phyloP scores from a whole-genome alignment of 2,113 vertebrate genomes.

The Neopipo cinnamomea region DNA sequence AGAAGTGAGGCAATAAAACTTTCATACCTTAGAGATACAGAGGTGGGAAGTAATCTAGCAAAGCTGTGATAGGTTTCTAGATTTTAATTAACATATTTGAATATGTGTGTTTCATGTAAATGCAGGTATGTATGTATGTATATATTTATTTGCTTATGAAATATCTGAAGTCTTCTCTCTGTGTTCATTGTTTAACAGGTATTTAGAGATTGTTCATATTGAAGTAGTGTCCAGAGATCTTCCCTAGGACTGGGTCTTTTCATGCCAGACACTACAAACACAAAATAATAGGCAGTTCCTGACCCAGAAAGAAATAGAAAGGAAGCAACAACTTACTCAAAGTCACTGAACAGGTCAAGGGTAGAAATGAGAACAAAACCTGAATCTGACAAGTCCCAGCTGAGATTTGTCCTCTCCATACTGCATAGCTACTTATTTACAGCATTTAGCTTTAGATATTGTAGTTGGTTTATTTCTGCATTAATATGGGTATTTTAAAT shows the following conservation, averaged over 20 bases:
- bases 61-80: neutral
- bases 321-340: neutral
- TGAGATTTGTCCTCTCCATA: neutral
- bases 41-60: neutral
- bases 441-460: neutral
- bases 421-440: neutral
- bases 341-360: neutral
- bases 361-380: constrained; percentile 12
- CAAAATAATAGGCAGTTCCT: neutral
- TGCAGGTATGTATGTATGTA: too few species aligned
- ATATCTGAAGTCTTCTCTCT: neutral
- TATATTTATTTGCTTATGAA: neutral
- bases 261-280: neutral
- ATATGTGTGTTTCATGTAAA: neutral
- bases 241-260: neutral
- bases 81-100: neutral
- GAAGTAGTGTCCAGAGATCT: neutral
- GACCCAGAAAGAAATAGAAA: constrained; percentile 8
- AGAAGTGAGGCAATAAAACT: neutral
- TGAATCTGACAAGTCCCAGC: neutral
- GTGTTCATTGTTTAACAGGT: neutral
- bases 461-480: neutral
- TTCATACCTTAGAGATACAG: neutral
- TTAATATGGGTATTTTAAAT: neutral
- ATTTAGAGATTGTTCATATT: neutral